phyloP scores from a whole-genome alignment of 2,888 invertebrate genomes.

The Volucella inflata region DNA sequence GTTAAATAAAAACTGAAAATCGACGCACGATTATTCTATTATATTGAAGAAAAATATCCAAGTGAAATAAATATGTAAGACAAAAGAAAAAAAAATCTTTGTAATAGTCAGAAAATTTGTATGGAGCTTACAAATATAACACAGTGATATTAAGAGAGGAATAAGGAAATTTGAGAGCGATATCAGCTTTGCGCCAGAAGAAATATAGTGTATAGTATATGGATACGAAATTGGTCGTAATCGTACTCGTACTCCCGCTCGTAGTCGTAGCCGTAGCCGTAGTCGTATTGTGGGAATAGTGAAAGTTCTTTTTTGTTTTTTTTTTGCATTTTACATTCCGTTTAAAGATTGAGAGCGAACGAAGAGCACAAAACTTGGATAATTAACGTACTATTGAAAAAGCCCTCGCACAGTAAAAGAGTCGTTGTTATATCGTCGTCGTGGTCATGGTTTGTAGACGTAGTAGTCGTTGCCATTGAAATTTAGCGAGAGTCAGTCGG shows the following conservation, averaged over 20 bases:
- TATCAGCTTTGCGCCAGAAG: not conserved
- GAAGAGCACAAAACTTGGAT: slow-evolving; percentile 24
- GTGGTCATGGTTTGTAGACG: slow-evolving; percentile 62
- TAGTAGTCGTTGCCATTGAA: slow-evolving; percentile 45
- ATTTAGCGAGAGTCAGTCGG: slow-evolving; percentile 53
- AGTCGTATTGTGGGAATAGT: not conserved
- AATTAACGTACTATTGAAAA: slow-evolving; percentile 44
- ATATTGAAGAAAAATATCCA: not conserved
- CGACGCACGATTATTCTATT: not conserved
- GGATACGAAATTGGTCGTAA: not conserved
- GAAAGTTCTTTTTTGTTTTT: not conserved
- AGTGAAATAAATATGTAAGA: not conserved
- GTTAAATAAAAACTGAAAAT: not conserved
- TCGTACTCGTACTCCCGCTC: not conserved
- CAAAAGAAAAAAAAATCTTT: slow-evolving; percentile 14
- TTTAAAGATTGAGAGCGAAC: slow-evolving; percentile 12
- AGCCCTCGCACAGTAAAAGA: slow-evolving; percentile 47
- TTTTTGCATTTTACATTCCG: not conserved
- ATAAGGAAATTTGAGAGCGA: slow-evolving; percentile 12
- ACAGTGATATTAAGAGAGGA: slow-evolving; percentile 30
- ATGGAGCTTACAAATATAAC: slow-evolving; percentile 28
- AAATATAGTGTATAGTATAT: not conserved
- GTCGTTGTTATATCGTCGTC: slow-evolving; percentile 45
- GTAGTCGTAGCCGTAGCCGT: not conserved
- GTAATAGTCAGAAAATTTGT: slow-evolving; percentile 33